Conservation (phyloP, 2,888 invertebrate genomes). For the Geophilus truncorum region DNA sequence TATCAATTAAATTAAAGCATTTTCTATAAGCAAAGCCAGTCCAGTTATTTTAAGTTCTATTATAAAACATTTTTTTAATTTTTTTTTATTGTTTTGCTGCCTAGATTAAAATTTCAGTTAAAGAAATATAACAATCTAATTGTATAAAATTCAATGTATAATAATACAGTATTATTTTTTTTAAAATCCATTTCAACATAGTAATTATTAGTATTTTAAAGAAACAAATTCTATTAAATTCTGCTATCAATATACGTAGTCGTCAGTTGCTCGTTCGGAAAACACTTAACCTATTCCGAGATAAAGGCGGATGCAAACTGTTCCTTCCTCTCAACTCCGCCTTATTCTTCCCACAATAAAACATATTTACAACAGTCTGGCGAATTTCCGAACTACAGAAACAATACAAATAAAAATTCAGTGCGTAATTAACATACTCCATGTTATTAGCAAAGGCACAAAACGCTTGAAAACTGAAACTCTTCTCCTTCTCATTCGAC, state of each 20-base stretch:
- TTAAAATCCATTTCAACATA: no score
- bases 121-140: no score
- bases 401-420: constrained; percentile 54
- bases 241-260: background rate
- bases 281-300: background rate
- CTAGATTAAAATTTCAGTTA: no score
- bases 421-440: constrained; percentile 53
- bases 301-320: background rate
- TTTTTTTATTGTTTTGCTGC: no score
- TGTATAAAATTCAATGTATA: no score
- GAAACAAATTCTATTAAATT: no score
- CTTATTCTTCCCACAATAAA: background rate
- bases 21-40: no score
- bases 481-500: constrained; percentile 44
- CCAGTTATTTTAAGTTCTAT: no score
- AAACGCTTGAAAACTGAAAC: constrained; percentile 48
- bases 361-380: constrained; percentile 40
- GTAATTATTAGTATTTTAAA: no score
- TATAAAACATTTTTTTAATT: no score
- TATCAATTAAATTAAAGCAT: no score
- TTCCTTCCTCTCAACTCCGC: background rate
- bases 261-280: background rate
- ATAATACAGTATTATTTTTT: no score
- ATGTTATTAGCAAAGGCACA: constrained; percentile 51
- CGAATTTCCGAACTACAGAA: constrained; percentile 49